Conservation (phyloP, 2,113 vertebrate genomes). For the Nannobrachium achirus region DNA sequence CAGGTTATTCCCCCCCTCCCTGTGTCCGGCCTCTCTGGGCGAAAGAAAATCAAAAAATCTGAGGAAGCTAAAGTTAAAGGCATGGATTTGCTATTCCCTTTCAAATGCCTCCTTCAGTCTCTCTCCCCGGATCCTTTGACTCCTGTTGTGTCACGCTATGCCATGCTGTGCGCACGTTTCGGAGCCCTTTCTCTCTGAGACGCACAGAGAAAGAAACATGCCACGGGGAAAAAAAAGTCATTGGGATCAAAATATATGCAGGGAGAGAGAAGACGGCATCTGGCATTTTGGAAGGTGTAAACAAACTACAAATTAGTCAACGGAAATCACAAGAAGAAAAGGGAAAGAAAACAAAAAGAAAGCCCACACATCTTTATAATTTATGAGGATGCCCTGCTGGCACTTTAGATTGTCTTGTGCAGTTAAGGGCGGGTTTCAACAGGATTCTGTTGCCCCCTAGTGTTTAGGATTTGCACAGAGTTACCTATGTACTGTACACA, state of each 20-base stretch:
- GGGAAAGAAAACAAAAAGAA: not conserved
- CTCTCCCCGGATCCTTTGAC: not conserved
- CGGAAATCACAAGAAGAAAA: constrained; percentile 33
- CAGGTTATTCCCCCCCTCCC: constrained; percentile 19
- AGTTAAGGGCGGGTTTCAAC: not conserved
- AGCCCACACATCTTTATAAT: constrained; percentile 32
- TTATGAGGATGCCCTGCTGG: constrained; percentile 29
- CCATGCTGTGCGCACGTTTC: too few relatives aligned
- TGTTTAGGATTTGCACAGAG: constrained; percentile 44
- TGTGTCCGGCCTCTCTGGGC: constrained; percentile 23
- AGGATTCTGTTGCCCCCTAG: constrained; percentile 75
- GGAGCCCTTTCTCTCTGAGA: not conserved
- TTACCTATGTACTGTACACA: not conserved
- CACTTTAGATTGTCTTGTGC: constrained; percentile 5
- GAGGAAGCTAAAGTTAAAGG: constrained; percentile 39
- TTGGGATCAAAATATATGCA: constrained; percentile 1
- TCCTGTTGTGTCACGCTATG: not conserved
- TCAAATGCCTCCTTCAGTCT: constrained; percentile 15
- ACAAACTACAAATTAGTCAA: constrained; percentile 52
- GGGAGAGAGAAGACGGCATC: constrained; percentile 16
- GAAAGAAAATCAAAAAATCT: constrained; percentile 22
- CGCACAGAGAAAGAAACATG: not conserved
- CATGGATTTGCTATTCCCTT: constrained; percentile 39
- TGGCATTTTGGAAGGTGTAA: constrained; percentile 46
- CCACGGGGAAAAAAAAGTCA: constrained; percentile 23